Conservation (phyloP, 2,888 invertebrate species). For the Exephanes ischioxanthus region DNA sequence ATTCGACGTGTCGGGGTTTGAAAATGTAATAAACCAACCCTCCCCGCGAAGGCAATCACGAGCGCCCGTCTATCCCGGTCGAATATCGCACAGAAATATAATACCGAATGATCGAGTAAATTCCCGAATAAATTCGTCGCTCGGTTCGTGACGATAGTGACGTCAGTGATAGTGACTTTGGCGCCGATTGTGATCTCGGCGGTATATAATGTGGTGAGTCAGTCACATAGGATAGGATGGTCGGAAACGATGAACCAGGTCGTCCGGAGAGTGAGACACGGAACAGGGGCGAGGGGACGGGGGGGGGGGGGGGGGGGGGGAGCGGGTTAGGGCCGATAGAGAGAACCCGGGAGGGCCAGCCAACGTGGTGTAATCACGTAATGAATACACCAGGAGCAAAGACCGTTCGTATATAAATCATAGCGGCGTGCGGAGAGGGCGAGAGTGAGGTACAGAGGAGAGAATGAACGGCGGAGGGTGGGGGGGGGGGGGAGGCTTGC, state of each 20-base stretch:
- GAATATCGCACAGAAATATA: constrained; percentile 22
- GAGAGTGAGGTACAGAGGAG: constrained; percentile 61
- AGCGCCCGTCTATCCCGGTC: not conserved
- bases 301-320: not conserved
- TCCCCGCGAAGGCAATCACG: not conserved
- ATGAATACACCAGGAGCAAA: constrained; percentile 81
- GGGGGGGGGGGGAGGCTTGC: constrained; percentile 65
- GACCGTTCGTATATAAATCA: constrained; percentile 81
- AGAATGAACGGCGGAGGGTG: constrained; percentile 72
- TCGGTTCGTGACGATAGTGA: not conserved
- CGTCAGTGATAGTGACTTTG: not conserved
- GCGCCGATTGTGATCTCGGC: constrained; percentile 16
- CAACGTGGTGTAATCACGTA: constrained; percentile 78
- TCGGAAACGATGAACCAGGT: constrained; percentile 31
- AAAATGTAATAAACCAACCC: constrained; percentile 39
- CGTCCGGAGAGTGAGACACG: constrained; percentile 19
- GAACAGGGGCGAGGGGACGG: too few relatives aligned
- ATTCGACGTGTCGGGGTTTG: constrained; percentile 32
- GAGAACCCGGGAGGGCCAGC: constrained; percentile 23
- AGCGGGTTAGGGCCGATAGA: constrained; percentile 6
- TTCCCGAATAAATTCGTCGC: constrained; percentile 35
- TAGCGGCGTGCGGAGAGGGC: constrained; percentile 58
- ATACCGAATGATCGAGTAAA: constrained; percentile 24
- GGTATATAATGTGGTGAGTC: constrained; percentile 3
- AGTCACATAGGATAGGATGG: not conserved